Percentiles rank a stretch among this genome's conserved stretches.
Evolutionary conservation across 2,888 invertebrate genomes (phyloP).

Genomic region (Stratiomys singularior): DNA sequence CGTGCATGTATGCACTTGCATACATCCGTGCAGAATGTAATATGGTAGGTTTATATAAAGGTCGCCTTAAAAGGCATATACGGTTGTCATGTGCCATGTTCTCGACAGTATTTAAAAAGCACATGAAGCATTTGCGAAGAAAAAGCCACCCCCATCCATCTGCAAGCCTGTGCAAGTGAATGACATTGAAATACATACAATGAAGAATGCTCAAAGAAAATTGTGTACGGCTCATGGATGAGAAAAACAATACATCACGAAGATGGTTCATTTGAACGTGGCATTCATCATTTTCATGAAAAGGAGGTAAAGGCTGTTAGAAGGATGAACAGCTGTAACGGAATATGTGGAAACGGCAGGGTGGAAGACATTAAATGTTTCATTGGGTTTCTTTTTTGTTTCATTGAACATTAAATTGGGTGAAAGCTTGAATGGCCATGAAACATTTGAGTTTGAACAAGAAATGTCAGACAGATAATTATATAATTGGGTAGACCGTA

Average conservation of each 20-base stretch:
- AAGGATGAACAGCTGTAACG: too few species aligned
- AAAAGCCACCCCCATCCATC: too few species aligned
- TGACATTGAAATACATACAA: conserved; percentile 36
- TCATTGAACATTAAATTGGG: too few species aligned
- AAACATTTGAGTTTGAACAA: too few species aligned
- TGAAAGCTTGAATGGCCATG: too few species aligned
- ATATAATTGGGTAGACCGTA: too few species aligned
- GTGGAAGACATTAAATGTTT: too few species aligned
- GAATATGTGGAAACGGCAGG: too few species aligned
- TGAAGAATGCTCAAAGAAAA: conserved; percentile 24
- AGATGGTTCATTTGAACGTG: conserved; percentile 29
- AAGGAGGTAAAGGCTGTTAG: not conserved
- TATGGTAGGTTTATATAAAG: not conserved
- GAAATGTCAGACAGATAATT: too few species aligned
- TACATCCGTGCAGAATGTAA: not conserved
- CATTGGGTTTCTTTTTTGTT: too few species aligned
- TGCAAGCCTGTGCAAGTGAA: conserved; percentile 16
- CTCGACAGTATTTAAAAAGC: not conserved
- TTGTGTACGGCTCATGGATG: conserved; percentile 8
- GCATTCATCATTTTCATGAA: not conserved
- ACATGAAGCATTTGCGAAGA: conserved; percentile 11
- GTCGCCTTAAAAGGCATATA: conserved; percentile 7
- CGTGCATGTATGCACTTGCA: not conserved
- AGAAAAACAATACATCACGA: conserved; percentile 26
- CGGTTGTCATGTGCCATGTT: conserved; percentile 28